phyloP scores from a whole-genome alignment of 2,888 invertebrate genomes.

The Agonopterix heracliana region DNA sequence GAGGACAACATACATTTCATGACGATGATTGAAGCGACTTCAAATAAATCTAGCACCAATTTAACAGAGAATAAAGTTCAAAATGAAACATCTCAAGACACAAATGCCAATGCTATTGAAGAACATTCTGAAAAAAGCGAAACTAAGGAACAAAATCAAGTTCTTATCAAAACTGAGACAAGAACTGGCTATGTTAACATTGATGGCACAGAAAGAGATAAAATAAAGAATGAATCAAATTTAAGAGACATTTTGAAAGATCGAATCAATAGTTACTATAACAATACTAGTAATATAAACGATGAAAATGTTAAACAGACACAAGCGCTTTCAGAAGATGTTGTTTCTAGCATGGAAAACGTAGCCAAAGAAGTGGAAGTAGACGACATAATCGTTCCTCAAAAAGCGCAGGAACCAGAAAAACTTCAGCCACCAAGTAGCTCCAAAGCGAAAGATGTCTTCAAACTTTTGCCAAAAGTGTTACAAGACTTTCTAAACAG shows the following conservation, averaged over 20 bases:
- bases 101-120: constrained; percentile 8
- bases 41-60: constrained; percentile 25
- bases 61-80: neutral
- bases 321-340: constrained; percentile 1
- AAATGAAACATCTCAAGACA: constrained; percentile 13
- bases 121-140: constrained; percentile 16
- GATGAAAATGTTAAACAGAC: constrained; percentile 3
- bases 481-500: constrained; percentile 75
- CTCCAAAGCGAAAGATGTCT: constrained; percentile 47
- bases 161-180: constrained; percentile 63
- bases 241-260: constrained; percentile 53
- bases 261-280: constrained; percentile 44
- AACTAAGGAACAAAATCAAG: constrained; percentile 37
- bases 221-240: constrained; percentile 44
- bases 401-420: constrained; percentile 30
- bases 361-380: constrained; percentile 38
- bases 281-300: constrained; percentile 28
- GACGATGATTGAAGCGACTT: constrained; percentile 52
- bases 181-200: constrained; percentile 63
- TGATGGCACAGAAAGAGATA: constrained; percentile 63
- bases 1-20: constrained; percentile 65
- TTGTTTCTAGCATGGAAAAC: constrained; percentile 1
- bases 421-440: constrained; percentile 45
- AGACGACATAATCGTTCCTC: constrained; percentile 57
- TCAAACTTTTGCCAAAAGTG: constrained; percentile 71